Percentiles rank a stretch among this genome's conserved stretches.
These are phyloP conservation scores for Ascidia mentula DNA, from an alignment of 23 tunicate genomes.

Conservation along the genomic window DNA sequence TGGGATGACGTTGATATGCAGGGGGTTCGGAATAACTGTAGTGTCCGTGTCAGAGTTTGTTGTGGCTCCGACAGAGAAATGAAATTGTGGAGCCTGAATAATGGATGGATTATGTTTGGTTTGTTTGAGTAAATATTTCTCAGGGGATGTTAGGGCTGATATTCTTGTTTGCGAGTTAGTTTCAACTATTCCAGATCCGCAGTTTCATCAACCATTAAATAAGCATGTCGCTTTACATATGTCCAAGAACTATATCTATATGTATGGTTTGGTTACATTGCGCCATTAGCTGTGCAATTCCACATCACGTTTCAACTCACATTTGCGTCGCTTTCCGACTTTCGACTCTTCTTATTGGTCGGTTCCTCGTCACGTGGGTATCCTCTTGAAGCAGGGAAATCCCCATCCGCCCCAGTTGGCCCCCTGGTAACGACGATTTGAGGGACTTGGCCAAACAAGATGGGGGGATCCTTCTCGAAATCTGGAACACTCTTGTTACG, in stretches of 20 bases:
- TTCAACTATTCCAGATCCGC: no score
- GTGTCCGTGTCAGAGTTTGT: conserved; percentile 27
- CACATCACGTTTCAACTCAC: no score
- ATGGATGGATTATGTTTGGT: no score
- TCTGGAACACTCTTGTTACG: conserved; percentile 41
- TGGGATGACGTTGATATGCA: conserved; percentile 77
- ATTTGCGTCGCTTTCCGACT: not conserved
- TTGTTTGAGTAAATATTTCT: no score
- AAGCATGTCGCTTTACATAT: no score
- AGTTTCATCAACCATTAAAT: no score
- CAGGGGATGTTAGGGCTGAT: no score
- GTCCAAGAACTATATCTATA: no score
- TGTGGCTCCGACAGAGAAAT: conserved; percentile 39
- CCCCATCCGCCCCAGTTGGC: conserved; percentile 46
- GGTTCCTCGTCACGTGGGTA: not conserved
- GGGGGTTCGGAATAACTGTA: conserved; percentile 39
- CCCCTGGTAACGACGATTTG: conserved; percentile 71
- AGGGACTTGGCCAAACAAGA: conserved; percentile 39
- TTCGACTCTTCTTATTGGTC: not conserved
- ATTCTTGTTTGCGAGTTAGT: no score
- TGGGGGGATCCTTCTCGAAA: not conserved
- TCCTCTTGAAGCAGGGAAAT: not conserved
- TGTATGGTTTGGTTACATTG: no score
- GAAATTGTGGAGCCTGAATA: conserved; percentile 49
- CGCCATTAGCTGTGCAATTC: no score